Conservation (phyloP, 2,888 invertebrate species). For the Ectemnius lituratus region DNA sequence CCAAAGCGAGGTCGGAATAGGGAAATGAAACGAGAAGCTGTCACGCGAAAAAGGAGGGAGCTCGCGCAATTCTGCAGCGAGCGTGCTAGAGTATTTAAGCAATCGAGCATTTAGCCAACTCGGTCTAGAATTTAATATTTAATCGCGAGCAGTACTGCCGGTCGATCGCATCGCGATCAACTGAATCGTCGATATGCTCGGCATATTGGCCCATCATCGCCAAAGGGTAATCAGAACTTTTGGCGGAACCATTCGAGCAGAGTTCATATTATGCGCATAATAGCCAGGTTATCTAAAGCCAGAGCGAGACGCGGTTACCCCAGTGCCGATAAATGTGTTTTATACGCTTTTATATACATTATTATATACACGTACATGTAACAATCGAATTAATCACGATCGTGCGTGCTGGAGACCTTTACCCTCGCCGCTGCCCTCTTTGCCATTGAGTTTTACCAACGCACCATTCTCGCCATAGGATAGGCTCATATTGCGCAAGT, state of each 20-base stretch:
- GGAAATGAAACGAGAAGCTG: slow-evolving; percentile 11
- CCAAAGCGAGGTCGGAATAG: slow-evolving; percentile 50
- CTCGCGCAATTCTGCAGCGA: slow-evolving; percentile 53
- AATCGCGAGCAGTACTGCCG: slow-evolving; percentile 30
- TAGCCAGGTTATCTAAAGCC: no score
- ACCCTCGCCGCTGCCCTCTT: not conserved
- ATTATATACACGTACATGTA: slow-evolving; percentile 38
- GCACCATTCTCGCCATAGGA: not conserved
- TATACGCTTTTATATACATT: slow-evolving; percentile 51
- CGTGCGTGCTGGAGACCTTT: not conserved
- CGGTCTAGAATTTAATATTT: slow-evolving; percentile 63
- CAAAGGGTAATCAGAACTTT: slow-evolving; percentile 11
- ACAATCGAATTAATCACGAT: slow-evolving; percentile 17
- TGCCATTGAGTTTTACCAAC: not conserved
- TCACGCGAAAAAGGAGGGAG: slow-evolving; percentile 17
- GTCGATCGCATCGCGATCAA: not conserved
- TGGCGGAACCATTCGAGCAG: slow-evolving; percentile 33
- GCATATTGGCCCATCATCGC: slow-evolving; percentile 2
- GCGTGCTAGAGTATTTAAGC: slow-evolving; percentile 60
- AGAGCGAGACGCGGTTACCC: not conserved
- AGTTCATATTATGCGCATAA: no score
- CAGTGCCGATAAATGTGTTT: slow-evolving; percentile 36
- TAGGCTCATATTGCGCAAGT: not conserved
- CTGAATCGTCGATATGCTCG: slow-evolving; percentile 22
- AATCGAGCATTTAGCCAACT: slow-evolving; percentile 51